Base-by-base conservation (phyloP, 2,888 invertebrate genomes). In the Orthosia cruda region DNA sequence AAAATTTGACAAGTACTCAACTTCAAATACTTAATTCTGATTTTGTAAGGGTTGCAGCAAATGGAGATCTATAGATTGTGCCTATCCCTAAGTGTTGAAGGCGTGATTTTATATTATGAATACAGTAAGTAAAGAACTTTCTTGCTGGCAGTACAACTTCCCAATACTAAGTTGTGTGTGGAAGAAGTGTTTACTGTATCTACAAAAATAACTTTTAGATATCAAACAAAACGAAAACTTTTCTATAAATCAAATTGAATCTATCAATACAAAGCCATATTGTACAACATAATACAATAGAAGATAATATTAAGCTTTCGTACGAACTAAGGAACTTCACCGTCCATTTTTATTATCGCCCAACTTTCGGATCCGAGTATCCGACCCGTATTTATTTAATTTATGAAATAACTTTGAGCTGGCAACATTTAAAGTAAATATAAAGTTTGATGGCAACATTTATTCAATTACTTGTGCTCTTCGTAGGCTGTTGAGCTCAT, bases 361-460 rank as follows among this genome's bases (percentile, higher is more conserved):
- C 58, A 75, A 75, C 81, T 84, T 80, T 13, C 20, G 75, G 71
- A 80, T 75, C 71, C 71, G 52, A 73, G 75, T 68, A 80, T 68
- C 71, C 68, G 57, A 65, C 49, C 57, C 62, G 81, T 84, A 76
- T 84, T 84, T 83, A 81, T 83, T 81, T 81, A 57, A 85, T 81
- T 81, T 84, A 59, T 74, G 77, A 84, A 84, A 77, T 77, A 85
- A 81, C 85, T 84, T 85, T 74, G 58, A 68, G 67, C 77, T 76
- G 70, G 72, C 68, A 72, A 74, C 78, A 81, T 71, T 85, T 74
- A 55, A 84, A 83, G 82, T 77, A 74, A 81, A 84, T 81, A 73
- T 76, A 71, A 83, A 83, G 71, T 85, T 81, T 70, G 52, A 74
- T 84, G 66, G 74, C 66, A 85, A 81, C 61, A 72, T 85, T 78